These are phyloP conservation scores for Pyrgus malvae DNA, from an alignment of 2,888 invertebrate genomes.

Conservation along the genomic window DNA sequence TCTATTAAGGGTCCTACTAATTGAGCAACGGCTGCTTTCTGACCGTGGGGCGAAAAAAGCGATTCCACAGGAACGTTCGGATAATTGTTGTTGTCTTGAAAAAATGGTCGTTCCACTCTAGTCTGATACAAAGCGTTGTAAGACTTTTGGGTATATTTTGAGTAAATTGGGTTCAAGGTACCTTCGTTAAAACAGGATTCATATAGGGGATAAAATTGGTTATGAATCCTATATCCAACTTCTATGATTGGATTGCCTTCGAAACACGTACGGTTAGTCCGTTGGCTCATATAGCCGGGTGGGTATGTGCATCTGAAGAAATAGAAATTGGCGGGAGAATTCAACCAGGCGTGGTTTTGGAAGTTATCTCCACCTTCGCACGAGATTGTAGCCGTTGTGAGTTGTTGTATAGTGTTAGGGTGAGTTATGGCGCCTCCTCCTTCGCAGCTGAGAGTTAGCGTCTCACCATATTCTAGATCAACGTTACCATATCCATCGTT, in stretches of 20 bases:
- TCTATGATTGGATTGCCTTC: conserved; percentile 54
- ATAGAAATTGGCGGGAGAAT: conserved; percentile 47
- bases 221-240: conserved; percentile 61
- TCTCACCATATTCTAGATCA: conserved; percentile 53
- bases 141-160: conserved; percentile 66
- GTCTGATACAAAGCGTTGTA: conserved; percentile 68
- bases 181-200: conserved; percentile 66
- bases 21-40: conserved; percentile 50
- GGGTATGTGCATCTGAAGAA: conserved; percentile 50
- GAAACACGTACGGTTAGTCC: conserved; percentile 58
- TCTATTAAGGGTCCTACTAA: conserved; percentile 51
- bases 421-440: conserved; percentile 50
- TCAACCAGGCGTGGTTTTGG: conserved; percentile 59
- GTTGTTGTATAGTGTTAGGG: conserved; percentile 42
- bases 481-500: conserved; percentile 57
- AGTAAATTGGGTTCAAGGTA: conserved; percentile 52
- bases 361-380: conserved; percentile 59
- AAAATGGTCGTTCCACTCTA: conserved; percentile 60
- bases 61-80: conserved; percentile 50
- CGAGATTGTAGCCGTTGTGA: conserved; percentile 48
- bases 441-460: conserved; percentile 59
- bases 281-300: conserved; percentile 52
- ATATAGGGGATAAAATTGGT: conserved; percentile 57
- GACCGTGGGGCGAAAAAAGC: conserved; percentile 58
- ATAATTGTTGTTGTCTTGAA: conserved; percentile 54